Evolutionary conservation across 1,140 invertebrate genomes (phyloP).

Genomic region (Lucilia sericata): DNA sequence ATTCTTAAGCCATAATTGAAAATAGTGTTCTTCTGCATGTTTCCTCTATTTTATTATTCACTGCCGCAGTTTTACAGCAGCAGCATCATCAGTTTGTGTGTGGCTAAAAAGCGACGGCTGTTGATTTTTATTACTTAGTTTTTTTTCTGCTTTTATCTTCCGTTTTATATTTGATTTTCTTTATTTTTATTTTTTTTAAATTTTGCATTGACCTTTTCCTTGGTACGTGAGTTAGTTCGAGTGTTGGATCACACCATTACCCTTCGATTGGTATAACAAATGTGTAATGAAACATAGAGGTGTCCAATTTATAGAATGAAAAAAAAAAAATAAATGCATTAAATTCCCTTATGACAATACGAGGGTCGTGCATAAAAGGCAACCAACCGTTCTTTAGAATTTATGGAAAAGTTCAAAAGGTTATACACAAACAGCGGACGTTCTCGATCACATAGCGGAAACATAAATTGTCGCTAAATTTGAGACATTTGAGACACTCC

Average conservation of each 20-base stretch:
- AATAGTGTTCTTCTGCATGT: not conserved
- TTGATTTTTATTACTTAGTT: not conserved
- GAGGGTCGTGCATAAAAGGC: not conserved
- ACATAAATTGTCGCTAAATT: no score
- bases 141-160: not conserved
- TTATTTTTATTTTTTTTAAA: not conserved
- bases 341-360: not conserved
- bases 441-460: no score
- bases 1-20: slow-evolving; percentile 3
- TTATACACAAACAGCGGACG: no score
- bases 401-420: no score
- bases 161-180: not conserved
- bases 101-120: not conserved
- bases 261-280: not conserved
- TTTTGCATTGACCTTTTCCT: slow-evolving; percentile 6
- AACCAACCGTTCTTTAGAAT: no score
- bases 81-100: not conserved
- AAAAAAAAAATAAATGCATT: not conserved
- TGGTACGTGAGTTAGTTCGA: not conserved
- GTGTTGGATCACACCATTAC: not conserved
- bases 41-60: not conserved
- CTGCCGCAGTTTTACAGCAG: slow-evolving; percentile 9
- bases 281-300: not conserved
- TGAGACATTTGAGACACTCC: no score
- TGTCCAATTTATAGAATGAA: not conserved